Percentiles rank a stretch among this genome's conserved stretches.
These are phyloP conservation scores for Diadema setosum DNA, from an alignment of 35 echinoderm and acorn worm species.

Conservation along the genomic window DNA sequence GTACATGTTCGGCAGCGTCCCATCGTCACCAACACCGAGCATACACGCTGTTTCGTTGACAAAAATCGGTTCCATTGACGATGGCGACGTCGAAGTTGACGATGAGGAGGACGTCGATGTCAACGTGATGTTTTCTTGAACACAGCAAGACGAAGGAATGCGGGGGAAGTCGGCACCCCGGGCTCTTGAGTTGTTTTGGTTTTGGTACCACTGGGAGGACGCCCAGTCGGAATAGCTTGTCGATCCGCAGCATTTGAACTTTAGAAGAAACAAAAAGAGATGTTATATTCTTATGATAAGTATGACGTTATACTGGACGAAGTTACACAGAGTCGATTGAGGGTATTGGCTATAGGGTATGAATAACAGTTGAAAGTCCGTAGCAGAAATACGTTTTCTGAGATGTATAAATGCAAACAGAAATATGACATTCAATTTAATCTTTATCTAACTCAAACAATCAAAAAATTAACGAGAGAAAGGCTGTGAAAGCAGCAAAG, in stretches of 20 bases:
- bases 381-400: too few species aligned
- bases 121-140: background rate
- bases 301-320: too few species aligned
- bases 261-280: background rate
- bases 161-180: background rate
- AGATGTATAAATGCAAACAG: too few species aligned
- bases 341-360: too few species aligned
- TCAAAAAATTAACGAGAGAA: too few species aligned
- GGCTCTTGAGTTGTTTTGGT: background rate
- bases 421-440: too few species aligned
- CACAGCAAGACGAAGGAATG: conserved; percentile 9
- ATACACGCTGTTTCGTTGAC: background rate
- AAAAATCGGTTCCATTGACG: background rate
- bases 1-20: background rate
- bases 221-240: background rate
- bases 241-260: conserved; percentile 34
- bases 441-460: too few species aligned
- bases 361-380: too few species aligned
- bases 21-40: background rate
- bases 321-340: too few species aligned
- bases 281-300: too few species aligned
- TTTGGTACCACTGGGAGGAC: background rate
- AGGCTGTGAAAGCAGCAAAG: too few species aligned
- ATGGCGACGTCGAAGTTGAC: background rate
- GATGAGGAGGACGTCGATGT: too few species aligned